These are phyloP conservation scores for Brachionichthys hirsutus DNA, from an alignment of 2,113 vertebrate genomes.

Conservation along the genomic window DNA sequence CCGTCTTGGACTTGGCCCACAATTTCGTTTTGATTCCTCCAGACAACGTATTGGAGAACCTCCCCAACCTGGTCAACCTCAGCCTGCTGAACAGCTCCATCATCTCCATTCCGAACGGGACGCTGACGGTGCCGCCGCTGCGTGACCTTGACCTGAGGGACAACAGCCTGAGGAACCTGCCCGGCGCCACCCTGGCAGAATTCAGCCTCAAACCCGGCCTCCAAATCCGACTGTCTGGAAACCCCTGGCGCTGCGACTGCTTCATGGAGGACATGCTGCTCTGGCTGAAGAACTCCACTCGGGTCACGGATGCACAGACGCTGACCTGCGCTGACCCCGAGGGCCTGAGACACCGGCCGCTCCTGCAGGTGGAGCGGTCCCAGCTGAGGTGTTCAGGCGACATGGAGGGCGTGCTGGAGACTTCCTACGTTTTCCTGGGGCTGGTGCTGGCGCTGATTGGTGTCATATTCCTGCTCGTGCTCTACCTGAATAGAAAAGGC, in stretches of 20 bases:
- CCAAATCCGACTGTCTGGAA: conserved; percentile 75
- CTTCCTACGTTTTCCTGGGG: conserved; percentile 94
- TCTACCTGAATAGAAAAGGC: conserved; percentile 97
- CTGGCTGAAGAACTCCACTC: conserved; percentile 84
- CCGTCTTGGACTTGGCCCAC: conserved; percentile 81
- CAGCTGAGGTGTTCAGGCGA: conserved; percentile 72
- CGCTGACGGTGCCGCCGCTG: conserved; percentile 77
- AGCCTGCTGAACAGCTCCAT: conserved; percentile 89
- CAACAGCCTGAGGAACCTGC: conserved; percentile 80
- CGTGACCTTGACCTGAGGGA: conserved; percentile 84
- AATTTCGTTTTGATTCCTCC: conserved; percentile 83
- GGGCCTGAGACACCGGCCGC: conserved; percentile 64
- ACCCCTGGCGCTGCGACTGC: conserved; percentile 91
- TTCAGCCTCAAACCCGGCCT: conserved; percentile 71
- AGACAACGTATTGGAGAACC: conserved; percentile 60
- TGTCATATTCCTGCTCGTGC: conserved; percentile 94
- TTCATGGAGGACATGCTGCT: conserved; percentile 77
- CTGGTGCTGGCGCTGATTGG: conserved; percentile 96
- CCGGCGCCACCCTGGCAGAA: conserved; percentile 72
- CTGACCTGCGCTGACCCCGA: conserved; percentile 82
- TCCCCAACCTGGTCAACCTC: conserved; percentile 78
- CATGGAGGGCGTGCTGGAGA: conserved; percentile 85
- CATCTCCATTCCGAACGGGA: conserved; percentile 75
- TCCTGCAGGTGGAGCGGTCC: conserved; percentile 75
- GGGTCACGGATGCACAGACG: conserved; percentile 73